A percentile compares a stretch with the other conserved stretches of the same genome.
Evolutionary conservation across 2,888 invertebrate genomes (phyloP).

Genomic region (Mythimna vitellina): DNA sequence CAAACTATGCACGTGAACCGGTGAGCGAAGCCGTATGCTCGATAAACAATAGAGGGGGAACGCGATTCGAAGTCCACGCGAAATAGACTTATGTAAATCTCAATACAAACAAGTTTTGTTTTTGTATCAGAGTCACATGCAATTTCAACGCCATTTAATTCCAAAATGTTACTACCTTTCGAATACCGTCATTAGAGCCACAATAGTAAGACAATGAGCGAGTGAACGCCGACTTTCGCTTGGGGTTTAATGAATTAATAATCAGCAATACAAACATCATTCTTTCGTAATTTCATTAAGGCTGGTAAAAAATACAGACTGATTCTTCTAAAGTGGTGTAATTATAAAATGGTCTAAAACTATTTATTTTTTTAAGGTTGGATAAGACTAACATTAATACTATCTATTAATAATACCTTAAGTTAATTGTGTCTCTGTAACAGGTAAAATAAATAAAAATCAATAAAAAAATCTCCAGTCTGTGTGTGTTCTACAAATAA

Average conservation of each 20-base stretch:
- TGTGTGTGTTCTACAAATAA: neutral
- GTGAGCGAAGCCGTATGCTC: conserved; percentile 44
- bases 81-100: conserved; percentile 16
- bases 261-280: too few relatives aligned
- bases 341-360: neutral
- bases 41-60: conserved; percentile 28
- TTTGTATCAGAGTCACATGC: neutral
- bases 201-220: too few relatives aligned
- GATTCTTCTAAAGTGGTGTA: neutral
- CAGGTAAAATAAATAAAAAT: conserved; percentile 16
- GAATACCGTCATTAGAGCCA: too few relatives aligned
- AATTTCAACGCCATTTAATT: neutral
- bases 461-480: neutral
- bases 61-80: conserved; percentile 14
- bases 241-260: too few relatives aligned
- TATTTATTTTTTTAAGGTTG: neutral
- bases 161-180: neutral
- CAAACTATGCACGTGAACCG: conserved; percentile 45
- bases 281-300: neutral
- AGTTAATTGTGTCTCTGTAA: neutral
- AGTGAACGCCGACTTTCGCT: too few relatives aligned
- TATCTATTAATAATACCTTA: neutral
- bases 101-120: neutral
- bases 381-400: neutral
- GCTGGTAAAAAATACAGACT: neutral